These are phyloP conservation scores for Megaleporinus macrocephalus DNA, from an alignment of 2,113 vertebrate species.

Conservation along the genomic window DNA sequence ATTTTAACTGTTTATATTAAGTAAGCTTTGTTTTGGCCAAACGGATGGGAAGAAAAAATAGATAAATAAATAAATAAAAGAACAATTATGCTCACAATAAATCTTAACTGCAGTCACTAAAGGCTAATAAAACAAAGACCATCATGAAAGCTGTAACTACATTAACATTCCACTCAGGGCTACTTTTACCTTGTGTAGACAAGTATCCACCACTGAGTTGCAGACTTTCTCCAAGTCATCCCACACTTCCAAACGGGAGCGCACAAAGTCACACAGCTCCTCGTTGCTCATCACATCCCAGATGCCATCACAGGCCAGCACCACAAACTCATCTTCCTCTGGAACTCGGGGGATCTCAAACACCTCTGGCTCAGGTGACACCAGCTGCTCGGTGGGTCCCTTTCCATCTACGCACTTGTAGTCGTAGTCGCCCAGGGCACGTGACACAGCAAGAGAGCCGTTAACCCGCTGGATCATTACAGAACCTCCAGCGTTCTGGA, in stretches of 20 bases:
- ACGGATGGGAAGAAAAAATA: too few species aligned
- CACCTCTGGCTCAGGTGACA: conserved; percentile 98
- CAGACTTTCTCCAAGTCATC: conserved; percentile 98
- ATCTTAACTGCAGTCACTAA: too few species aligned
- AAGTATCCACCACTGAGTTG: conserved; percentile 99
- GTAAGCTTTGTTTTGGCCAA: too few species aligned
- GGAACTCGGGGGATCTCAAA: conserved; percentile 90
- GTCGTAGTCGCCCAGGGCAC: conserved; percentile 98
- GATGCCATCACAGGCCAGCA: conserved; percentile 98
- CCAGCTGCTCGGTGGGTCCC: conserved; percentile 98
- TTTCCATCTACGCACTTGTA: conserved; percentile 99
- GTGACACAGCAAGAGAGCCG: conserved; percentile 96
- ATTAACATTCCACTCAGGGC: not conserved
- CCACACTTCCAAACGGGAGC: conserved; percentile 93
- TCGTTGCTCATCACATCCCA: conserved; percentile 99
- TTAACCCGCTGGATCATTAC: conserved; percentile 99
- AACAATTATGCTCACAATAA: too few species aligned
- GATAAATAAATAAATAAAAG: too few species aligned
- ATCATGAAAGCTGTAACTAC: too few species aligned
- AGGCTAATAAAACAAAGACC: too few species aligned
- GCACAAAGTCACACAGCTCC: conserved; percentile 97
- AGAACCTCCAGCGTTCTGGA: conserved; percentile 97
- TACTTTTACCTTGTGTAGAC: conserved; percentile 95
- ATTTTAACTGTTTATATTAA: too few species aligned
- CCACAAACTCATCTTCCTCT: conserved; percentile 96